Percentiles rank a stretch among this genome's conserved stretches.
Conservation (phyloP, 2,888 invertebrate species). For the Drosophila seclusa region DNA sequence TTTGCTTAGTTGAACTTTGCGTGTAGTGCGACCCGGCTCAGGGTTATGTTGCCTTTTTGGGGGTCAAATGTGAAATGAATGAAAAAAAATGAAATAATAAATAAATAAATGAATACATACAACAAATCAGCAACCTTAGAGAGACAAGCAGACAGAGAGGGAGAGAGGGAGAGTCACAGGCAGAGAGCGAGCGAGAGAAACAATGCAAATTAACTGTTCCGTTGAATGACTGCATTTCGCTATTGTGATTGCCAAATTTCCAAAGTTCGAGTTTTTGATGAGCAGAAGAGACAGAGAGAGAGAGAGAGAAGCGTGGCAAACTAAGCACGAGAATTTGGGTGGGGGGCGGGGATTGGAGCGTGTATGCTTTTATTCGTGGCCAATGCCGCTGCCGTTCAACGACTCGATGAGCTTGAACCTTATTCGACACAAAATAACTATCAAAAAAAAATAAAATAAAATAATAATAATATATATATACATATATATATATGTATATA, state of each 20-base stretch:
- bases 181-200: conserved; percentile 2
- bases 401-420: conserved; percentile 54
- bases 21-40: conserved; percentile 61
- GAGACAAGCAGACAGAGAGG: conserved; percentile 1
- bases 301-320: background rate
- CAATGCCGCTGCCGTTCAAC: conserved; percentile 68
- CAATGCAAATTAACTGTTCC: conserved; percentile 58
- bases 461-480: background rate
- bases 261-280: conserved; percentile 3
- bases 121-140: conserved; percentile 12
- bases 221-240: conserved; percentile 65
- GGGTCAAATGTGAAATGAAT: conserved; percentile 59
- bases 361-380: conserved; percentile 35
- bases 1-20: conserved; percentile 50
- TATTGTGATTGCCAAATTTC: conserved; percentile 48
- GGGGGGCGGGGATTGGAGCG: background rate
- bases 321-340: background rate
- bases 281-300: background rate
- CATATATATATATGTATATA: background rate
- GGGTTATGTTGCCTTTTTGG: conserved; percentile 63
- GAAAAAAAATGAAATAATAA: background rate
- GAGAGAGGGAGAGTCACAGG: background rate
- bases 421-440: conserved; percentile 2
- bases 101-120: background rate
- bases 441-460: background rate